A percentile compares a stretch with the other conserved stretches of the same genome.
phyloP scores from a whole-genome alignment of 2,888 invertebrate genomes.

The Drosophila pegasa region DNA sequence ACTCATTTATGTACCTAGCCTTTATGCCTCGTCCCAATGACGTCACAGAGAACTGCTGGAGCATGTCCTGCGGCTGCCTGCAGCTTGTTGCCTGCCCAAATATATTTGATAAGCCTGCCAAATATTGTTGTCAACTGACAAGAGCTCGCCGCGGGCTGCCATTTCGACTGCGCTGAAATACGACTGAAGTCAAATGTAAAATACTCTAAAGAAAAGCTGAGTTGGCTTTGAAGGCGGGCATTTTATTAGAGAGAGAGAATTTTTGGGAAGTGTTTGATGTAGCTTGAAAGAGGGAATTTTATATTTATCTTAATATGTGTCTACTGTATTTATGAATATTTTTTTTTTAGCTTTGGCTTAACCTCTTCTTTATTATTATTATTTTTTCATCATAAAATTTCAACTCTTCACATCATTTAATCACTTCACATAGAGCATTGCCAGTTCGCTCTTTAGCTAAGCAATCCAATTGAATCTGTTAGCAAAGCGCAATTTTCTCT shows the following conservation, averaged over 20 bases:
- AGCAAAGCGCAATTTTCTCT: neutral
- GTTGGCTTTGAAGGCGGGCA: neutral
- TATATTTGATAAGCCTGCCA: slow-evolving; percentile 49
- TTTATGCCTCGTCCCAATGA: slow-evolving; percentile 42
- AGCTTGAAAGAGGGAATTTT: neutral
- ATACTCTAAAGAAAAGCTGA: neutral
- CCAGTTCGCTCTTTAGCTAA: neutral
- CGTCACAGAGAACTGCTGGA: slow-evolving; percentile 52
- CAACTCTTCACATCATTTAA: too few relatives aligned
- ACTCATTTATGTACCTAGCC: slow-evolving; percentile 23
- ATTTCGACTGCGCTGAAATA: slow-evolving; percentile 21
- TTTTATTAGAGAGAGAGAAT: neutral
- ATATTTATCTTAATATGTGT: neutral
- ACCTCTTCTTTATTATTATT: neutral
- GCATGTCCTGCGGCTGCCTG: slow-evolving; percentile 11
- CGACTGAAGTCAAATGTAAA: neutral
- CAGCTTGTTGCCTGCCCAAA: slow-evolving; percentile 25
- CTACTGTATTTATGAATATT: neutral
- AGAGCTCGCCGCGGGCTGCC: slow-evolving; percentile 14
- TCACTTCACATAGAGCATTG: neutral
- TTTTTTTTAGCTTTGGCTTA: neutral
- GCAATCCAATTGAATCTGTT: neutral
- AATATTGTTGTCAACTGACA: slow-evolving; percentile 23
- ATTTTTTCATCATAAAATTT: neutral
- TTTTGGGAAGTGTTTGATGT: neutral